Conservation (phyloP, 2,797 vertebrate species). For the Lemur catta region DNA sequence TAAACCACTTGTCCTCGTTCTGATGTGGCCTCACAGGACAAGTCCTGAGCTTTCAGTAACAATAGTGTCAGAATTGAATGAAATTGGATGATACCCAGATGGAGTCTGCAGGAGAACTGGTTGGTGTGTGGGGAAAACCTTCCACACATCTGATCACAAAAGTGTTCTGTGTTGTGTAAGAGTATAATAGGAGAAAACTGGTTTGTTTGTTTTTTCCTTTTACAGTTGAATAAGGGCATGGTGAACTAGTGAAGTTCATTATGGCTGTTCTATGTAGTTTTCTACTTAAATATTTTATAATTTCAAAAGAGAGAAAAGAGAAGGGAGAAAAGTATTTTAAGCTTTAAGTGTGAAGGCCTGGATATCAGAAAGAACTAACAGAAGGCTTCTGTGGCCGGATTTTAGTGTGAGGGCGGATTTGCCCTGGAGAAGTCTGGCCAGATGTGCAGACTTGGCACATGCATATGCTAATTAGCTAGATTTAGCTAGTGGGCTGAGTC, state of each 20-base stretch:
- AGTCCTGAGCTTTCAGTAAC: too few relatives aligned
- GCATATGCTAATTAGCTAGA: neutral
- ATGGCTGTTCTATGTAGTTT: neutral
- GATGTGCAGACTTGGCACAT: neutral
- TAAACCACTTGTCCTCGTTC: too few relatives aligned
- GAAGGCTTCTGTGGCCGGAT: neutral
- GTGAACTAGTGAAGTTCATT: neutral
- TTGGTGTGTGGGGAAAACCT: neutral
- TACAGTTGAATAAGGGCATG: neutral
- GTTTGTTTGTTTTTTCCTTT: neutral
- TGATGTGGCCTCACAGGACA: too few relatives aligned
- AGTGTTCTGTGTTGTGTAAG: neutral
- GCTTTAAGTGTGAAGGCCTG: neutral
- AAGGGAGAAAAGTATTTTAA: neutral
- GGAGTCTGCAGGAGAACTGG: neutral
- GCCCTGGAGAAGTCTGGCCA: neutral
- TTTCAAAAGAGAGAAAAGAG: neutral
- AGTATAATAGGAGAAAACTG: neutral
- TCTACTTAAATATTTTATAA: neutral
- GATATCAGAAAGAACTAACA: neutral
- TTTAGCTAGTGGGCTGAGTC: neutral
- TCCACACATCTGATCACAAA: neutral
- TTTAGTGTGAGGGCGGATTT: neutral
- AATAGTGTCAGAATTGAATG: neutral
- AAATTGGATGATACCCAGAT: neutral